Conservation (phyloP, 2,797 vertebrate species). For the Schizothorax lantsangensis region DNA sequence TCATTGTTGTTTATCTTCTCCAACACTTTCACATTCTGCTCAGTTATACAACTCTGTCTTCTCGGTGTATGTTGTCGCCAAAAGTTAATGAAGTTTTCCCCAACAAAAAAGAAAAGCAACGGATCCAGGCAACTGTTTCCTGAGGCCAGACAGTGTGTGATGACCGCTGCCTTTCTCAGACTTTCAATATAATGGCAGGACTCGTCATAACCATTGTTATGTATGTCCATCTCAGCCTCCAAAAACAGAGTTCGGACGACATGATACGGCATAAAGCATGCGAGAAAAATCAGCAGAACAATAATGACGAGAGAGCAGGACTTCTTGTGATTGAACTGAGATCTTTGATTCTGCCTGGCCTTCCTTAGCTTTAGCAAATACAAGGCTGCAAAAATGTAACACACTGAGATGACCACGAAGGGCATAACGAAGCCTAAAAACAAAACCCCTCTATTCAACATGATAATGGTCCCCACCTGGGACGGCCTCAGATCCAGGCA, state of each 20-base stretch:
- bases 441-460: conserved; percentile 71
- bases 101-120: conserved; percentile 79
- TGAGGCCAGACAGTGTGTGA: conserved; percentile 73
- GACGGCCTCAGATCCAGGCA: conserved; percentile 74
- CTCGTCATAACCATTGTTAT: not conserved
- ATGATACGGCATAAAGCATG: conserved; percentile 83
- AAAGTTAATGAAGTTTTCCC: conserved; percentile 76
- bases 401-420: conserved; percentile 71
- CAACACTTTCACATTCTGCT: conserved; percentile 13
- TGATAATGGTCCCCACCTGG: conserved; percentile 47
- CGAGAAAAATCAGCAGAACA: conserved; percentile 73
- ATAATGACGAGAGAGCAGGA: conserved; percentile 73
- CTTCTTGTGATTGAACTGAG: conserved; percentile 69
- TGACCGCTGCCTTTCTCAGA: conserved; percentile 71
- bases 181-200: conserved; percentile 38
- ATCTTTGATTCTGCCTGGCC: conserved; percentile 20
- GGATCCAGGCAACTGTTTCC: conserved; percentile 80
- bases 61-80: conserved; percentile 35
- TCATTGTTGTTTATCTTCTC: not conserved
- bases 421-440: conserved; percentile 75
- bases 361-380: conserved; percentile 64
- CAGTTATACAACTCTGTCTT: conserved; percentile 20
- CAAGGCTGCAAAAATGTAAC: conserved; percentile 73
- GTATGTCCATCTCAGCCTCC: conserved; percentile 9
- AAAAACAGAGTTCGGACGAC: conserved; percentile 74